These are phyloP conservation scores for Drosophila borealis DNA, from an alignment of 2,888 invertebrate species.

Conservation along the genomic window DNA sequence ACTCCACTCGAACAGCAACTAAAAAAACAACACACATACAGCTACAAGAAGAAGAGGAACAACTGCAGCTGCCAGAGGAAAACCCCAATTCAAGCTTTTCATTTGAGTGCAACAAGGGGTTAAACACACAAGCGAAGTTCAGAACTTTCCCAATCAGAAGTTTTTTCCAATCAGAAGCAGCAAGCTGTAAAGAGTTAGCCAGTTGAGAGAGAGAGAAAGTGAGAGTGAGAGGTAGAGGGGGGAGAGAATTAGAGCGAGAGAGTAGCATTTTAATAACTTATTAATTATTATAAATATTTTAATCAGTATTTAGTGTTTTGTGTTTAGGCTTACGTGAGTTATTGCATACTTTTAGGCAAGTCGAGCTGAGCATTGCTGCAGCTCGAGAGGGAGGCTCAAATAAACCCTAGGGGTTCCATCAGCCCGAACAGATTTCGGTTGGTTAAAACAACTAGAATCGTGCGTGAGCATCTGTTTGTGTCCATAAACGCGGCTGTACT, in stretches of 20 bases:
- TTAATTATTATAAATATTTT: constrained; percentile 4
- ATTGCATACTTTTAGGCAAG: constrained; percentile 58
- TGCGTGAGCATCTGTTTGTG: constrained; percentile 3
- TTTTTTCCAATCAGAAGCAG: neutral
- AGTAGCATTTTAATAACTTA: constrained; percentile 18
- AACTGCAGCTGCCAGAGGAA: constrained; percentile 15
- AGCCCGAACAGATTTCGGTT: too few species aligned
- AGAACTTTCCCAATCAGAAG: constrained; percentile 15
- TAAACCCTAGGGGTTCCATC: constrained; percentile 5
- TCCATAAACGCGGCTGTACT: constrained; percentile 59
- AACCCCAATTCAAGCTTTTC: constrained; percentile 12
- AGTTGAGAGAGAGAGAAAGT: neutral
- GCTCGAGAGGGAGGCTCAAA: constrained; percentile 39
- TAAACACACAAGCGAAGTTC: constrained; percentile 40
- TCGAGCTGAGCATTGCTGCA: constrained; percentile 28
- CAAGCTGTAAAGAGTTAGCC: neutral
- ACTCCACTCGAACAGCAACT: constrained; percentile 55
- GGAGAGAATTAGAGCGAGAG: neutral
- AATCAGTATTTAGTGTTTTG: constrained; percentile 14
- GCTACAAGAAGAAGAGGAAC: constrained; percentile 29
- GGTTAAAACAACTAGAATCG: neutral
- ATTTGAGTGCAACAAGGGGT: constrained; percentile 15
- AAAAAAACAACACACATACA: constrained; percentile 45
- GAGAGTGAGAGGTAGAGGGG: neutral
- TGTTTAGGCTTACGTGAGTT: constrained; percentile 37